These are phyloP conservation scores for Dolichomitus sp. DNA, from an alignment of 2,888 invertebrate genomes.

Conservation along the genomic window DNA sequence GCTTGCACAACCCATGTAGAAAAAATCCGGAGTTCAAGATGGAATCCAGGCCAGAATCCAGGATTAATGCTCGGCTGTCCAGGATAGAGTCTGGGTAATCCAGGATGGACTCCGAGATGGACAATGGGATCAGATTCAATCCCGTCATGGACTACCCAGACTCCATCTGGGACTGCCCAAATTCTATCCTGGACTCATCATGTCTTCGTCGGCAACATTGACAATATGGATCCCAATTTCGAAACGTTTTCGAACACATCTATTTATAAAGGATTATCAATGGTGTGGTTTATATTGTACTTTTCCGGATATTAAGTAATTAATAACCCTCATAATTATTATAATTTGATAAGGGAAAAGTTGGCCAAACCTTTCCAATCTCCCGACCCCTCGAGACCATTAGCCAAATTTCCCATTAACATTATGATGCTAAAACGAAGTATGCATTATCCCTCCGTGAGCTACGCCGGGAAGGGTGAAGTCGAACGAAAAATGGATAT, in stretches of 20 bases:
- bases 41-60: no score
- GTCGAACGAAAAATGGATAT: conserved; percentile 24
- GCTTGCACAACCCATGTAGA: no score
- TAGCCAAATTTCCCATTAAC: conserved; percentile 5
- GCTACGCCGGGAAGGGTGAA: neutral
- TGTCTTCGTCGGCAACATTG: no score
- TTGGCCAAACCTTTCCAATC: neutral
- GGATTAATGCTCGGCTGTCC: no score
- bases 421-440: neutral
- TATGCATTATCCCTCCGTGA: neutral
- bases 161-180: no score
- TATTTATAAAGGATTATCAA: neutral
- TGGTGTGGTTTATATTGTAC: neutral
- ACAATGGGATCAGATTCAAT: no score
- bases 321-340: neutral
- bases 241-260: neutral
- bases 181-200: no score
- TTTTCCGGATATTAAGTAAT: neutral
- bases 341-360: neutral
- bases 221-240: neutral
- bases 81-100: no score
- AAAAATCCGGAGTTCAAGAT: no score
- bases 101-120: no score
- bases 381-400: neutral
- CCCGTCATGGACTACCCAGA: no score